These are phyloP conservation scores for Coregonus clupeaformis DNA, from an alignment of 2,113 vertebrate species.

Conservation along the genomic window DNA sequence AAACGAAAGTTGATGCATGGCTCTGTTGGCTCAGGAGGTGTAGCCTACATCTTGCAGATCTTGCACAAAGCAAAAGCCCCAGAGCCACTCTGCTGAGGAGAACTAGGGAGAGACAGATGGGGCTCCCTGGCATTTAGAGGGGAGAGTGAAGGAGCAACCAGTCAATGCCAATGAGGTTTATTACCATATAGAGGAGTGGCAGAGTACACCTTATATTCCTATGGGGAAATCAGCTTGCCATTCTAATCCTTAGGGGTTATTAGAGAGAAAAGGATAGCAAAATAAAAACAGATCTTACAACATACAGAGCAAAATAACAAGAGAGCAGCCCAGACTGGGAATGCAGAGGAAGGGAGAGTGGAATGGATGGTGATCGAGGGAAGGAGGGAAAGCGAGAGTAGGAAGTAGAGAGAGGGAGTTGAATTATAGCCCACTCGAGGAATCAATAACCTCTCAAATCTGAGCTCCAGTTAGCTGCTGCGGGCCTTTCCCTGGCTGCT, in stretches of 20 bases:
- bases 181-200: not conserved
- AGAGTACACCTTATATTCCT: not conserved
- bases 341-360: conserved; percentile 9
- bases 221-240: conserved; percentile 5
- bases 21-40: conserved; percentile 13
- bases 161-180: not conserved
- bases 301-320: not conserved
- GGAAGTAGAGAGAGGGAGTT: conserved; percentile 40
- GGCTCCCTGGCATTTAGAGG: not conserved
- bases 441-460: conserved; percentile 65
- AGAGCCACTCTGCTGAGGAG: not conserved
- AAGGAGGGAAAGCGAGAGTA: conserved; percentile 11
- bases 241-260: not conserved
- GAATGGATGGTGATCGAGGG: conserved; percentile 23
- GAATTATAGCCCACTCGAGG: conserved; percentile 50
- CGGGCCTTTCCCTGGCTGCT: conserved; percentile 38
- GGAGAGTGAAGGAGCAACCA: not conserved
- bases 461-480: conserved; percentile 38
- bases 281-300: not conserved
- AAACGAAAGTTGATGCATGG: conserved; percentile 20
- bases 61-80: conserved; percentile 12
- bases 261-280: not conserved
- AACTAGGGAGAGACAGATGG: not conserved
- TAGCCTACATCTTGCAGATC: conserved; percentile 24
- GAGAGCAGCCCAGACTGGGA: conserved; percentile 1